These are phyloP conservation scores for Daboia siamensis DNA, from an alignment of 2,113 vertebrate genomes.

Conservation along the genomic window DNA sequence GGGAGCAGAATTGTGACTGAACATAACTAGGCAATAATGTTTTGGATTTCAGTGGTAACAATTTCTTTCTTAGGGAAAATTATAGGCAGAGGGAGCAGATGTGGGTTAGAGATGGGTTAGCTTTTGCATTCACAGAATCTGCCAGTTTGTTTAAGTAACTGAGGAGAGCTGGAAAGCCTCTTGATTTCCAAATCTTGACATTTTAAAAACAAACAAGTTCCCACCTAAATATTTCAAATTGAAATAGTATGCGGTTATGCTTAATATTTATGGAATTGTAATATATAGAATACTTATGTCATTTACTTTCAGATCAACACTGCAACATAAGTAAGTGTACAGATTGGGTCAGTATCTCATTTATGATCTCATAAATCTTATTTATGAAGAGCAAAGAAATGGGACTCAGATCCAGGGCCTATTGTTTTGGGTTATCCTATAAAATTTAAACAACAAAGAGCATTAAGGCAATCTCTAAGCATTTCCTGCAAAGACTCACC, in stretches of 20 bases:
- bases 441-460: neutral
- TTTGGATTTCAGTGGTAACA: neutral
- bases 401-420: neutral
- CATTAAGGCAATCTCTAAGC: neutral
- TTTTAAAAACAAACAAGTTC: neutral
- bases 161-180: neutral
- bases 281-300: neutral
- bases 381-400: neutral
- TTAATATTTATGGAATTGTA: neutral
- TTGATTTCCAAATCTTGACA: neutral
- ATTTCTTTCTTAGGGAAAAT: neutral
- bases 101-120: neutral
- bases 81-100: neutral
- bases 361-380: too few relatives aligned
- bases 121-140: neutral
- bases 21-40: neutral
- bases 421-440: neutral
- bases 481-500: slow-evolving; percentile 20
- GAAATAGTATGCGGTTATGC: neutral
- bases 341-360: neutral
- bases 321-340: neutral
- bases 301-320: neutral
- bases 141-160: neutral
- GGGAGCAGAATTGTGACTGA: neutral
- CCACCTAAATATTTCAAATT: neutral